Conservation (phyloP, 2,113 vertebrate species). For the Sander lucioperca region DNA sequence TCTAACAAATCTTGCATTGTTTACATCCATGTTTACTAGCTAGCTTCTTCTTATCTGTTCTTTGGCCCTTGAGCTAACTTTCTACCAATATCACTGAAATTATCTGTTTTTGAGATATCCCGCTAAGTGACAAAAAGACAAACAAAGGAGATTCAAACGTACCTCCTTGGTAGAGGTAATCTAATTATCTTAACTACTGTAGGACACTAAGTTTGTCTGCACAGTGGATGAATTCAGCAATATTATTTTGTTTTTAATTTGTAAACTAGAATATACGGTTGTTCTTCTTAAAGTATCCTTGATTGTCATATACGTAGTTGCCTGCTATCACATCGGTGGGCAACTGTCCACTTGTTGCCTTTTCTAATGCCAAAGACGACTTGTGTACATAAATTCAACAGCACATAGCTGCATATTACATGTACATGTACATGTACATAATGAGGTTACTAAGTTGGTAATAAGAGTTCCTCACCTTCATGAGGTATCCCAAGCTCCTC, state of each 20-base stretch:
- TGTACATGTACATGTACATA: not conserved
- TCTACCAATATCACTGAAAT: too few relatives aligned
- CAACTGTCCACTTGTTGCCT: not conserved
- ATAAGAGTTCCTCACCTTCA: constrained; percentile 87
- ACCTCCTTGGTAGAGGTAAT: too few relatives aligned
- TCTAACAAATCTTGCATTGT: not conserved
- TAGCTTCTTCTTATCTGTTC: too few relatives aligned
- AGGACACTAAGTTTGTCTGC: too few relatives aligned
- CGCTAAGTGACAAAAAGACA: not conserved
- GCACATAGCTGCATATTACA: not conserved
- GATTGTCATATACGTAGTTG: not conserved
- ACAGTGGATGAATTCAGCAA: not conserved
- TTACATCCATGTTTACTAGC: too few relatives aligned
- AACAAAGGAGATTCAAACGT: not conserved
- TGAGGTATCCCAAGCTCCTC: constrained; percentile 91
- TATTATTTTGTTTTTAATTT: too few relatives aligned
- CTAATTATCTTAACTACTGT: not conserved
- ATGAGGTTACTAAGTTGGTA: too few relatives aligned
- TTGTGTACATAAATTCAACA: not conserved
- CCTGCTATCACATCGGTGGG: too few relatives aligned
- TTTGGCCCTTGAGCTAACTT: too few relatives aligned
- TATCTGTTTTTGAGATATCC: not conserved
- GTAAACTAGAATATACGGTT: not conserved
- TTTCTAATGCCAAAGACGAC: not conserved
- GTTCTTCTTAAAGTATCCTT: not conserved